Evolutionary conservation across 2,113 vertebrate species (phyloP).

Genomic region (Perca schrenkii): DNA sequence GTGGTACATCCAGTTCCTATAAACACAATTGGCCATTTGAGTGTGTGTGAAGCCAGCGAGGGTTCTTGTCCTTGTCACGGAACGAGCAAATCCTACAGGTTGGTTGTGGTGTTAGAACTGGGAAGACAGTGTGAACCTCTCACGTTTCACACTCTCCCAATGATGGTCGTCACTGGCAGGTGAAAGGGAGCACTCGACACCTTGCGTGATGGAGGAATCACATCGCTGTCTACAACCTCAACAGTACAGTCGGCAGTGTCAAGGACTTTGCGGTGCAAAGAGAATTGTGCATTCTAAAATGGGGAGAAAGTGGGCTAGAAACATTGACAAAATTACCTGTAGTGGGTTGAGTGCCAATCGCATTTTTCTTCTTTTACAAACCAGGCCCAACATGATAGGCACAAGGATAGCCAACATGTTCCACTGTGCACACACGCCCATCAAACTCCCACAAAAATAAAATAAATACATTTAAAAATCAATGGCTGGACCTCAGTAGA

Average conservation of each 20-base stretch:
- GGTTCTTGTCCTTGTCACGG: not conserved
- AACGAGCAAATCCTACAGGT: not conserved
- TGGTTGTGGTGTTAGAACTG: not conserved
- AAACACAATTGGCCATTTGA: not conserved
- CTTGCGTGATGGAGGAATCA: not conserved
- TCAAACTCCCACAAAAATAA: constrained; percentile 23
- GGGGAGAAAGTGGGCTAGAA: not conserved
- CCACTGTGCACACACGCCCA: not conserved
- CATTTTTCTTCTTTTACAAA: not conserved
- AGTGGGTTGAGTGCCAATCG: constrained; percentile 9
- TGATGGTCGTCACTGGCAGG: not conserved
- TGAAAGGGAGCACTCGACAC: not conserved
- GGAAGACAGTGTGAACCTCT: not conserved
- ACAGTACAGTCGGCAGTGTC: not conserved
- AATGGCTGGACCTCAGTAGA: constrained; percentile 76
- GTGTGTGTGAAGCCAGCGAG: constrained; percentile 5
- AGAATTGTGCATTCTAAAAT: constrained; percentile 6
- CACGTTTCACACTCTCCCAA: not conserved
- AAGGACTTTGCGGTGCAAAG: not conserved
- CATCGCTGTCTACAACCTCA: not conserved
- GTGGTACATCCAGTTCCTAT: not conserved
- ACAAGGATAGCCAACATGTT: not conserved
- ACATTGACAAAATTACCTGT: not conserved
- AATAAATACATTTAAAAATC: constrained; percentile 40
- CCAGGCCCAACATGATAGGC: not conserved